A percentile compares a stretch with the other conserved stretches of the same genome.
Conservation (phyloP, 2,113 vertebrate species). For the Crotalus horridus region DNA sequence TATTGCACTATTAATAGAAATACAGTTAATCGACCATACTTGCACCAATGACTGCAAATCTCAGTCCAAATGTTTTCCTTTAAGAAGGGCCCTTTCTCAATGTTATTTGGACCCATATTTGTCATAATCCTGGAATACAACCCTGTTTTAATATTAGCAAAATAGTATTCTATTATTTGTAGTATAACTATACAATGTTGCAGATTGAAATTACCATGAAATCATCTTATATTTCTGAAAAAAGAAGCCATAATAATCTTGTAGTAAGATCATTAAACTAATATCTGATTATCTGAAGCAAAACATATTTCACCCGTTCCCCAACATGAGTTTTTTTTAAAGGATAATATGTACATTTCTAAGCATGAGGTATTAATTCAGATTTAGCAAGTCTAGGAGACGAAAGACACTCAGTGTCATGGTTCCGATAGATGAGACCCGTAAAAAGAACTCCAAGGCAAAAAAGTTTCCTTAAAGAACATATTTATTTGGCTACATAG, state of each 20-base stretch:
- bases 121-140: neutral
- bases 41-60: neutral
- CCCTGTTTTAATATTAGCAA: neutral
- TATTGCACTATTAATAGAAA: neutral
- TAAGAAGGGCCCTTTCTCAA: neutral
- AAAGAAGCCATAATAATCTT: slow-evolving; percentile 28
- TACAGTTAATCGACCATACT: neutral
- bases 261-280: slow-evolving; percentile 11
- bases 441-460: too few species aligned
- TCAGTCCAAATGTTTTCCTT: neutral
- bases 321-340: neutral
- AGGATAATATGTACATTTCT: slow-evolving; percentile 39
- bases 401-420: slow-evolving; percentile 33
- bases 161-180: neutral
- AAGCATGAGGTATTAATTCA: slow-evolving; percentile 44
- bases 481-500: too few species aligned
- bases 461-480: too few species aligned
- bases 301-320: neutral
- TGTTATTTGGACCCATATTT: neutral
- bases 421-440: too few species aligned
- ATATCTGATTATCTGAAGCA: slow-evolving; percentile 13
- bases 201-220: neutral
- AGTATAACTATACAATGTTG: neutral
- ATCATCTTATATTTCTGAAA: slow-evolving; percentile 18
- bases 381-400: slow-evolving; percentile 32